Conservation (phyloP, 2,113 vertebrate genomes). For the Leptocoma aspasia region DNA sequence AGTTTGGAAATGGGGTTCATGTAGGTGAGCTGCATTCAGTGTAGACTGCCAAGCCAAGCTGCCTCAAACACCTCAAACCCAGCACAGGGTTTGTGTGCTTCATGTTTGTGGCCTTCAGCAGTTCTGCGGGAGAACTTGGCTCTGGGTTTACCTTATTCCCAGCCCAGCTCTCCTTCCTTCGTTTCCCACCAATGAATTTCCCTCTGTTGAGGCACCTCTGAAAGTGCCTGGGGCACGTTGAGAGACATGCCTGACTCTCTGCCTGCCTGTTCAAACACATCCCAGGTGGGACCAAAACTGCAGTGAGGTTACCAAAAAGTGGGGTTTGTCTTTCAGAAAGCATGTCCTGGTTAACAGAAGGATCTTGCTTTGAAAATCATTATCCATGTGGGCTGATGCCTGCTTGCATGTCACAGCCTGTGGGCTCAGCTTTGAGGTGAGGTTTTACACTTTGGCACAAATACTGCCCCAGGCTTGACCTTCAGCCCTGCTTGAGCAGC, state of each 20-base stretch:
- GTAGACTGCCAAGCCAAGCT: not conserved
- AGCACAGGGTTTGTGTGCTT: not conserved
- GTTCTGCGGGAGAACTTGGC: not conserved
- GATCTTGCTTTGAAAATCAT: not conserved
- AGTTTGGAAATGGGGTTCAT: not conserved
- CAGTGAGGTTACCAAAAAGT: not conserved
- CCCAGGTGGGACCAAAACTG: not conserved
- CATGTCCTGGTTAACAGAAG: not conserved
- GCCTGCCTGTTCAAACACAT: not conserved
- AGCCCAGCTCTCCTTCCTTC: not conserved
- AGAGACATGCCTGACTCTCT: not conserved
- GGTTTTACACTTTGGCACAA: not conserved
- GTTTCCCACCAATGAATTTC: not conserved
- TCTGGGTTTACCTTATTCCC: not conserved
- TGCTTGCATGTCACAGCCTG: not conserved
- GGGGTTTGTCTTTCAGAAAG: not conserved
- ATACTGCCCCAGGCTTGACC: constrained; percentile 21
- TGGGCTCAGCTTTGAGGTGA: constrained; percentile 15
- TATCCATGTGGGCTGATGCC: not conserved
- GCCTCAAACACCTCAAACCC: not conserved
- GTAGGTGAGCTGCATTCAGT: not conserved
- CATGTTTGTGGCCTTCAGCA: not conserved
- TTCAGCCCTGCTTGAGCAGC: constrained; percentile 25
- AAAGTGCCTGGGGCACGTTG: not conserved
- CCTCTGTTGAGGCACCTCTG: not conserved